Percentiles rank a stretch among this genome's conserved stretches.
Conservation (phyloP, 2,797 vertebrate genomes). For the Apogon hyalosoma region DNA sequence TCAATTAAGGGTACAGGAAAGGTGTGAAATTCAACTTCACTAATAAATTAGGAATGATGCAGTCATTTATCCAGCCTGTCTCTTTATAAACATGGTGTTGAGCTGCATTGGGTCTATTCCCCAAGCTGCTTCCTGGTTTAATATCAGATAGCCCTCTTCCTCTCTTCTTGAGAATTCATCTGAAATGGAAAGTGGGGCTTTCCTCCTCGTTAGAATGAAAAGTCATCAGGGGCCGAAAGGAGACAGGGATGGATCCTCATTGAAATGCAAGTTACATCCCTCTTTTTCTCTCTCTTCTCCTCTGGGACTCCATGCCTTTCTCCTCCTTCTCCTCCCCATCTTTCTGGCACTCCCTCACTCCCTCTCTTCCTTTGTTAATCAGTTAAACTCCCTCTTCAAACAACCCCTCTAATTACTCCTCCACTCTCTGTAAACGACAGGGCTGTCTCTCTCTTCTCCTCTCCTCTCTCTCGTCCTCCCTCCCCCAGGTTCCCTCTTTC, state of each 20-base stretch:
- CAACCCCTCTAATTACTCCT: slow-evolving; percentile 88
- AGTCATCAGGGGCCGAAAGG: slow-evolving; percentile 83
- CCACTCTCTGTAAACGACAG: slow-evolving; percentile 83
- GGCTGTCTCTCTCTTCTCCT: slow-evolving; percentile 72
- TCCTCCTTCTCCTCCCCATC: slow-evolving; percentile 72
- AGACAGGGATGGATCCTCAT: slow-evolving; percentile 82
- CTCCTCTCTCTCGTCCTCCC: slow-evolving; percentile 40
- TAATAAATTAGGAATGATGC: slow-evolving; percentile 37
- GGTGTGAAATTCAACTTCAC: slow-evolving; percentile 46
- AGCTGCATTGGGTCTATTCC: slow-evolving; percentile 27
- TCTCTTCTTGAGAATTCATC: slow-evolving; percentile 64
- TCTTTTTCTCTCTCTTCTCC: slow-evolving; percentile 59
- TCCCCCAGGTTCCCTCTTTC: slow-evolving; percentile 57
- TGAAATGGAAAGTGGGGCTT: slow-evolving; percentile 77
- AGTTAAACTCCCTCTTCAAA: slow-evolving; percentile 91
- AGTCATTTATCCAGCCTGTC: slow-evolving; percentile 29
- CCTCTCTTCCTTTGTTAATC: slow-evolving; percentile 87
- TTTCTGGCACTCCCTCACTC: slow-evolving; percentile 71
- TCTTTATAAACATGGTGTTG: slow-evolving; percentile 40
- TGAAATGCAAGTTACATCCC: slow-evolving; percentile 83
- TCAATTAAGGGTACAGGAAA: slow-evolving; percentile 40
- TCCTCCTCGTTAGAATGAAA: slow-evolving; percentile 78
- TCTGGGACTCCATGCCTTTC: slow-evolving; percentile 73
- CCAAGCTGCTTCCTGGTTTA: slow-evolving; percentile 50
- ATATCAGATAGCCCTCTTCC: slow-evolving; percentile 68